Evolutionary conservation across 2,888 invertebrate genomes (phyloP), one percentile per base, ranked within the genome.

Genomic region (Luperina nickerlii): DNA sequence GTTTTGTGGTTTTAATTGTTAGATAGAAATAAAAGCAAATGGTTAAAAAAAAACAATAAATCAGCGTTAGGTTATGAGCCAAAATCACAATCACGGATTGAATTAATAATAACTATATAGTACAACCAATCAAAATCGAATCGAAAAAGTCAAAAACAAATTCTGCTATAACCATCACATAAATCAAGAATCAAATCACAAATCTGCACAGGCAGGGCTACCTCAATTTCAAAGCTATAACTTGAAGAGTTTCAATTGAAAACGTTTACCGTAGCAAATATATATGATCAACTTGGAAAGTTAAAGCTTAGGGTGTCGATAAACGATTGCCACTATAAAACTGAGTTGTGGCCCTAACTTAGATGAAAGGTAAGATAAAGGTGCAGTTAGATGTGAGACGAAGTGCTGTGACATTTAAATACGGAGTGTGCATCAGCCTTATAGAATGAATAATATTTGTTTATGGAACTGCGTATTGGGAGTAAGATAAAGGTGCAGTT

Each of bases 291-390:
- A 78, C 86, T 88, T 87, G 86, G 78, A 88, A 91, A 90, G 89
- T 90, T 89, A 87, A 87, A 88, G 84, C 86, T 84, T 84, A 78
- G 89, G 88, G 87, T 86, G 84, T 82, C 91, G 89, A 90, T 92
- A 92, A 93, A 88, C 91, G 92, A 94, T 94, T 91, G 92, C 93
- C 71, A 85, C 92, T 90, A 93, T 94, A 92, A 94, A 93, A 92
- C 90, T 94, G 93, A 93, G 90, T 92, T 93, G 93, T 93, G 92
- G 91, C 90, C 89, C 85, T 88, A 86, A 89, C 88, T 91, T 91
- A 90, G 87, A 90, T 89, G 90, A 88, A 89, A 89, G 87, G 84
- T 85, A 90, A 92, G 92, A 93, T 90, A 91, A 90, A 92, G 90
- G 89, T 89, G 87, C 89, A 90, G 85, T 89, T 89, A 86, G 86